Evolutionary conservation across 2,888 invertebrate genomes (phyloP), one percentile per base, ranked within the genome.

Genomic region (Tachina grossa): DNA sequence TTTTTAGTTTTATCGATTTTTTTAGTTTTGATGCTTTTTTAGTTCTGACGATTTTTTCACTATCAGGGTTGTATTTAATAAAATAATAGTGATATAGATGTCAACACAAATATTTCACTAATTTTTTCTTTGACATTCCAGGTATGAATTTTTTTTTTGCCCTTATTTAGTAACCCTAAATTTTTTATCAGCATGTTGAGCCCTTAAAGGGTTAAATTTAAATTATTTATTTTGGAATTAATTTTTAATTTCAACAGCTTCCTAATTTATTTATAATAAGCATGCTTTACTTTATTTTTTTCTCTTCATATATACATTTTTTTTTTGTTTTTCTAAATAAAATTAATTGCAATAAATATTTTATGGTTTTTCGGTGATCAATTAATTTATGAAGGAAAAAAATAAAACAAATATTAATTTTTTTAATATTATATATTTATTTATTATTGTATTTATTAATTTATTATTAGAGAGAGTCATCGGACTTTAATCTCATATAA

Each of bases 271-370:
- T 71, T 45, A 31, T 57, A 57, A 71, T 53, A 3, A 13, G 13
- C 5, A 16, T 5, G 8, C 11, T 68, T 39, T 51, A 0, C 4
- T n/a, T 4, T n/a, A 9, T 16, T 16, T 16, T 68, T 41, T 14
- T 55, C 22, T 22, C 11, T n/a, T 2, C 3, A 11, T 39, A 39
- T 39, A 14, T 41, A n/a, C n/a, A n/a, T n/a, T n/a, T n/a, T n/a
- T n/a, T n/a, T n/a, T n/a, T n/a, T n/a, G n/a, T 61, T 61, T 61
- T 49, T 31, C 39, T 49, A 61, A 74, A 3, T 49, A 22, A 66
- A 49, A 61, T 74, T 47, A 61, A 49, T 61, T 49, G 10, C 41
- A 41, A 11, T n/a, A 9, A 19, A 22, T 19, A 49, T 61, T 61
- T 16, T 41, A 19, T 14, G 39, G 22, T 13, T 53, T 45, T 61